Evolutionary conservation across 37 sponge, comb jelly and placozoan species (phyloP), one percentile per base, ranked within the genome.

Genomic region (Lycopodina hypogea): DNA sequence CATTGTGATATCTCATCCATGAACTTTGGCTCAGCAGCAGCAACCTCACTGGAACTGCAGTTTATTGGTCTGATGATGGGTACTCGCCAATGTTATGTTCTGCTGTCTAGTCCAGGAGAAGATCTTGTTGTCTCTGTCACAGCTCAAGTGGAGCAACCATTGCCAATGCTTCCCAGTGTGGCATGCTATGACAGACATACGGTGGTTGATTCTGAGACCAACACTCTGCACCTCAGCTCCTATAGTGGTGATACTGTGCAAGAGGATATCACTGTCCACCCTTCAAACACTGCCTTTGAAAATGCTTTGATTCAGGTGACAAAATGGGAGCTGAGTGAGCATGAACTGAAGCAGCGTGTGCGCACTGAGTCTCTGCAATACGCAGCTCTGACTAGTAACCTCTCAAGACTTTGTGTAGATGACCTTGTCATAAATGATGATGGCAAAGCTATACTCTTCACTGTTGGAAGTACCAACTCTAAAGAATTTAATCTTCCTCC

Each of bases 191-290:
- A 80, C n/a, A 73, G 57, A 3, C 42, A 36, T 41, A 81, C 88
- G 1, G 15, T 70, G 11, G 57, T 78, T 26, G 78, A 89, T 59
- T 14, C 24, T 4, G 62, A 83, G 22, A 83, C 68, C 8, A 53
- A 45, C 22, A 89, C 89, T 11, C 56, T 89, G 0, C 73, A 89
- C 55, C 66, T 89, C 6, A 83, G 78, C 56, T 58, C 62, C 7
- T n/a, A 56, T 38, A 48, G 50, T 45, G 84, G 75, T 17, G 56
- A 83, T n/a, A 7, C 26, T 7, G 63, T 89, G 22, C 42, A 75
- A 24, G 89, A 89, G 42, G 84, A 79, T 2, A 32, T 89, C 1
- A 30, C 79, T 18, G 56, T 89, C 26, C 23, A 30, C 37, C 79
- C 61, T 22, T 51, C 59, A 19, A 83, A 89, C 22, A 11, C 29